Conservation (phyloP, 2,888 invertebrate genomes). For the Strigamia crassipes region DNA sequence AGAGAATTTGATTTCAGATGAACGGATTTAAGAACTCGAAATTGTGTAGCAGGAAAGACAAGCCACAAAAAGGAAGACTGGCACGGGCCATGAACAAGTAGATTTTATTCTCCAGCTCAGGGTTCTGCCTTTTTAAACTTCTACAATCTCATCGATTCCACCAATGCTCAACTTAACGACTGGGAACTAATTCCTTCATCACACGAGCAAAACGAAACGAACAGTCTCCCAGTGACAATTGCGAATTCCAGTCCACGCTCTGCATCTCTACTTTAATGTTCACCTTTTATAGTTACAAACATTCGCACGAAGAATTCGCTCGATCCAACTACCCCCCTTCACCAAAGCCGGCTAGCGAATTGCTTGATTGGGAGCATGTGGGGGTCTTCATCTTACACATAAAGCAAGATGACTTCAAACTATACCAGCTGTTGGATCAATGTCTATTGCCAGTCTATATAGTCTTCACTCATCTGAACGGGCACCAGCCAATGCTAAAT, state of each 20-base stretch:
- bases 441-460: constrained; percentile 40
- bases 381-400: constrained; percentile 4
- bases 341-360: constrained; percentile 35
- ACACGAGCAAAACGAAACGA: constrained; percentile 32
- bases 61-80: not conserved
- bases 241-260: constrained; percentile 42
- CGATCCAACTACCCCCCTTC: not conserved
- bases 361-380: constrained; percentile 29
- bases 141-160: constrained; percentile 23
- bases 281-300: constrained; percentile 42
- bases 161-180: constrained; percentile 33
- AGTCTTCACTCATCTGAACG: constrained; percentile 26
- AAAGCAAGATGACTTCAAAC: constrained; percentile 27
- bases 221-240: constrained; percentile 35
- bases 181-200: constrained; percentile 38
- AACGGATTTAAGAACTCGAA: not conserved
- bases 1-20: constrained; percentile 13
- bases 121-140: constrained; percentile 4
- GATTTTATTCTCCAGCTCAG: not conserved
- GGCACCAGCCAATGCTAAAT: constrained; percentile 13
- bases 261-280: constrained; percentile 31
- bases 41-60: not conserved
- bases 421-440: constrained; percentile 14
- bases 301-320: constrained; percentile 27
- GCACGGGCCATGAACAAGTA: not conserved